Evolutionary conservation across 2,888 invertebrate species (phyloP), one percentile per base, ranked within the genome.

Genomic region (Psylliodes chrysocephalus): DNA sequence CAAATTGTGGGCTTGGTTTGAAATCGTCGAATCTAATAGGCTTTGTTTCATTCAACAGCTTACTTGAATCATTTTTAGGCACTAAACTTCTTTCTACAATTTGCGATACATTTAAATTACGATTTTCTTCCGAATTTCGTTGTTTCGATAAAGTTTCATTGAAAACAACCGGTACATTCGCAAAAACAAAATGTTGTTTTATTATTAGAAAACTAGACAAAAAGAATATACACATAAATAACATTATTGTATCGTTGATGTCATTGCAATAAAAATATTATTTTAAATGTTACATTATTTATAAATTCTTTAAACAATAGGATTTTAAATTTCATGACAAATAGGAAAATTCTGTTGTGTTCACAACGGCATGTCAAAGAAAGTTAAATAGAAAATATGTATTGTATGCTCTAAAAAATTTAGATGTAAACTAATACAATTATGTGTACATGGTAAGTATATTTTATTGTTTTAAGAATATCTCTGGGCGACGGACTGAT

Each of bases 1-100:
- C 12, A 35, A 87, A 67, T 70, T 84, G 85, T 7, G 83, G 85
- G 73, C 87, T 87, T 1, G 87, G 86, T 54, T 81, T 83, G 65
- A 87, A 87, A 49, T 77, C 75, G 2, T 63, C 56, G 1, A 67
- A 35, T 14, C 17, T 59, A n/a, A 12, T 47, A 12, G 28, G 18
- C 7, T 55, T 54, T 1, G 60, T 57, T 33, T 52, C 22, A 38
- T 25, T 54, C 6, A 35, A 18, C 38, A 28, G 25, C 14, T 38
- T 47, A 3, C 25, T 14, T 30, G 47, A 25, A 49, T 28, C 22
- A 12, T 66, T 68, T 6, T 12, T 19, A 10, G 15, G 19, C 33
- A 17, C 28, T 12, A 69, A 2, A 12, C 64, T 68, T 46, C 69
- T 64, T 54, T 68, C 70, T 17, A 69, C 65, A 22, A 33, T 10